Evolutionary conservation across 2,113 vertebrate species (phyloP).

Genomic region (Anseranas semipalmata): DNA sequence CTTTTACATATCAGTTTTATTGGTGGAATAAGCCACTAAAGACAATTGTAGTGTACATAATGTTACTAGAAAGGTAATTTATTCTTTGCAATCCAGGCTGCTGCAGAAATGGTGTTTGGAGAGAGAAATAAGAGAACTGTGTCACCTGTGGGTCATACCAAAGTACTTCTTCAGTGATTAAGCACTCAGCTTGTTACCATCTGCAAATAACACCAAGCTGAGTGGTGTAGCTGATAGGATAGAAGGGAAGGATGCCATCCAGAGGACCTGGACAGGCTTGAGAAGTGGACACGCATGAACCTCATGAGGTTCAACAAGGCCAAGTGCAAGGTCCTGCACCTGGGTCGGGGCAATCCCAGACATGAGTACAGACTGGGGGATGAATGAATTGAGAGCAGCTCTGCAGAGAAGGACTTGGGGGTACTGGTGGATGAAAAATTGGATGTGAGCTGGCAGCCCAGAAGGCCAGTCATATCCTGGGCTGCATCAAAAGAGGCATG

Average conservation of each 20-base stretch:
- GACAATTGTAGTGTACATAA: background rate
- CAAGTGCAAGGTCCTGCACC: no score
- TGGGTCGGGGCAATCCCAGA: no score
- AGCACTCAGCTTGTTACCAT: no score
- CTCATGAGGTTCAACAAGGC: no score
- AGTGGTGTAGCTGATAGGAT: no score
- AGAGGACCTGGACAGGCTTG: no score
- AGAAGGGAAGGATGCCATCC: no score
- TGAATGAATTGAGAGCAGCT: background rate
- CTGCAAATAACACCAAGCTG: no score
- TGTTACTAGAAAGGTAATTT: background rate
- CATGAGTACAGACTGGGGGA: background rate
- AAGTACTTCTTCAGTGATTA: background rate
- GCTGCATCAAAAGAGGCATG: background rate
- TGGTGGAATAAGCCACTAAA: background rate
- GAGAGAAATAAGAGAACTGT: background rate
- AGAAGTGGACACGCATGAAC: no score
- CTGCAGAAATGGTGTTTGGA: background rate
- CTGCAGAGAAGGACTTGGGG: background rate
- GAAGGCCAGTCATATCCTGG: background rate
- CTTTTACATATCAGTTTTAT: background rate
- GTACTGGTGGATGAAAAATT: background rate
- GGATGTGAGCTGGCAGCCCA: background rate
- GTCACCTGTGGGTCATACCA: background rate
- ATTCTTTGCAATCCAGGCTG: background rate